Percentiles rank a stretch among this genome's conserved stretches.
Conservation (phyloP, 2,113 vertebrate genomes). For the Blennius ocellaris region DNA sequence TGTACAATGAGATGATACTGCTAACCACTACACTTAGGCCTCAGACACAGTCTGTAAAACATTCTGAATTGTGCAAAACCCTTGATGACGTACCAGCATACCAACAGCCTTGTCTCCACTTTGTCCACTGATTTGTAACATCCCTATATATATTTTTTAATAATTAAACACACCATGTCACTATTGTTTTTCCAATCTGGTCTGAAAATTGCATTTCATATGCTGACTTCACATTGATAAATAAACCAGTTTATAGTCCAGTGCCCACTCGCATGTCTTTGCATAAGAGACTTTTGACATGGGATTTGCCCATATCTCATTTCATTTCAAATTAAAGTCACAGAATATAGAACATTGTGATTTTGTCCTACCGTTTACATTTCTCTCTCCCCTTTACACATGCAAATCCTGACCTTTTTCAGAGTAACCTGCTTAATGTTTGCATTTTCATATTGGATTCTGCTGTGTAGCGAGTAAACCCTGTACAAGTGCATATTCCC, state of each 20-base stretch:
- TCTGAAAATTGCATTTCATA: background rate
- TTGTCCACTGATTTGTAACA: no score
- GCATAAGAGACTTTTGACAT: background rate
- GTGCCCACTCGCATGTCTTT: background rate
- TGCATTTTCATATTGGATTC: slow-evolving; percentile 52
- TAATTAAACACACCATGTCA: no score
- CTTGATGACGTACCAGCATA: no score
- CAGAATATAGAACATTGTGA: background rate
- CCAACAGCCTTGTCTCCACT: no score
- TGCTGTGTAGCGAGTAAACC: slow-evolving; percentile 51
- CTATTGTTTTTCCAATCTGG: no score
- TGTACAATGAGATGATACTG: no score
- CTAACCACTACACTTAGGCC: no score
- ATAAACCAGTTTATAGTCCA: background rate
- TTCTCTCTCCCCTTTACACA: slow-evolving; percentile 6
- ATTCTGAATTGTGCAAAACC: no score
- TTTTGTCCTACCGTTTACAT: slow-evolving; percentile 15
- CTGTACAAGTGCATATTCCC: slow-evolving; percentile 54
- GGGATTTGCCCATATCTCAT: background rate
- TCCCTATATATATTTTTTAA: no score
- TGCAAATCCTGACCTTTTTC: slow-evolving; percentile 49
- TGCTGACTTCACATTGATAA: background rate
- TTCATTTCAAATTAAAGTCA: background rate
- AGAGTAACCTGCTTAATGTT: slow-evolving; percentile 41
- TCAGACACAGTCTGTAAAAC: no score